Percentiles rank a stretch among this genome's conserved stretches.
These are phyloP conservation scores for Pocillopora meandrina DNA, from an alignment of 92 coral and sea anemone species.

Conservation along the genomic window DNA sequence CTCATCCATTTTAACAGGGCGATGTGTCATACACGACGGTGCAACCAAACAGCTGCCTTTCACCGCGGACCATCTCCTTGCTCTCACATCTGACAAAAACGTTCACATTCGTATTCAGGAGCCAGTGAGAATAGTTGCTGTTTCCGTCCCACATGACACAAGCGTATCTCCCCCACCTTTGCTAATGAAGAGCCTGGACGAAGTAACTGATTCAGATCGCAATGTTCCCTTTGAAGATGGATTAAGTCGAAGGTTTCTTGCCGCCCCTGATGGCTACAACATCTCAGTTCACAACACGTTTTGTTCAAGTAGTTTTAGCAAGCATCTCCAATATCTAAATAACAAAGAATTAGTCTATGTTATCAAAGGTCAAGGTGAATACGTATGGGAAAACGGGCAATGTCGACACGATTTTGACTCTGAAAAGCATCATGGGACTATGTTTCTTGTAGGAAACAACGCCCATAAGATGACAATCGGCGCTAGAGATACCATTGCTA, in stretches of 20 bases:
- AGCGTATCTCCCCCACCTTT: conserved; percentile 29
- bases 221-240: conserved; percentile 31
- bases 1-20: conserved; percentile 8
- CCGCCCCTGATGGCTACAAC: conserved; percentile 43
- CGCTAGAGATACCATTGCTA: conserved; percentile 13
- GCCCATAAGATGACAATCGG: conserved; percentile 46
- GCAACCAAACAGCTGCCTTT: conserved; percentile 13
- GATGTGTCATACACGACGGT: conserved; percentile 3
- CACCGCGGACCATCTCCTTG: conserved; percentile 33
- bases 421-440: conserved; percentile 48
- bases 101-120: conserved; percentile 1
- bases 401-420: conserved; percentile 31
- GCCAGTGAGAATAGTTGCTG: conserved; percentile 29
- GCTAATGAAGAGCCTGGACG: conserved; percentile 24
- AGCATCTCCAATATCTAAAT: conserved; percentile 17
- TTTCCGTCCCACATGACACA: conserved; percentile 29
- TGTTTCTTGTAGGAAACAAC: conserved; percentile 40
- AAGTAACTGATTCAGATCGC: conserved; percentile 36
- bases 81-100: conserved; percentile 22
- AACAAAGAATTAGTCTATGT: conserved; percentile 31
- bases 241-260: conserved; percentile 38
- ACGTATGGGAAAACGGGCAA: conserved; percentile 30
- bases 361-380: conserved; percentile 49
- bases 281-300: conserved; percentile 30
- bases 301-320: background rate